These are phyloP conservation scores for Donacobius atricapilla DNA, from an alignment of 2,113 vertebrate species.

Conservation along the genomic window DNA sequence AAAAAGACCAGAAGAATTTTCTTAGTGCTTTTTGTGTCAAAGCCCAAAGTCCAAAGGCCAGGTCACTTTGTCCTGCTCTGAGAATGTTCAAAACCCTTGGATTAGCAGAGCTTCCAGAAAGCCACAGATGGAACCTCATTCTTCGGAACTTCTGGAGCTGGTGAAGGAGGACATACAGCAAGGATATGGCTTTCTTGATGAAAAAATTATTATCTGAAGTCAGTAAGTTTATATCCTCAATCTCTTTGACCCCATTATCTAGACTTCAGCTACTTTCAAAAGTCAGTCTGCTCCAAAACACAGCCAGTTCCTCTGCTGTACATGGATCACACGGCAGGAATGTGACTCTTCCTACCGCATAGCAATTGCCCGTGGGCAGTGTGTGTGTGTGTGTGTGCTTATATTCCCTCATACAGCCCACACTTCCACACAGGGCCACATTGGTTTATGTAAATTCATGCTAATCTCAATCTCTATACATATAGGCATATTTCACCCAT, in stretches of 20 bases:
- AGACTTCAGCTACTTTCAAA: neutral
- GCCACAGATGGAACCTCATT: neutral
- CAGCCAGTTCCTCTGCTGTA: neutral
- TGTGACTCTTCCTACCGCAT: neutral
- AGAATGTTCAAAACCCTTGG: neutral
- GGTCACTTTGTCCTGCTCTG: neutral
- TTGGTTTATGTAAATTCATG: constrained; percentile 10
- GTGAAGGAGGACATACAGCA: neutral
- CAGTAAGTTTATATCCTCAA: neutral
- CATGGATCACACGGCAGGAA: neutral
- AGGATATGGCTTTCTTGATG: neutral
- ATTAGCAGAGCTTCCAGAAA: neutral
- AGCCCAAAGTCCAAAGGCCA: neutral
- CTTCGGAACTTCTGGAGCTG: neutral
- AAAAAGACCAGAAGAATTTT: neutral
- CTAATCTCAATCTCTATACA: neutral
- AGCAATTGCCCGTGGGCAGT: neutral
- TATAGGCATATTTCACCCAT: neutral
- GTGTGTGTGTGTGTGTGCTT: neutral
- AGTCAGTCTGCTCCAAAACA: neutral
- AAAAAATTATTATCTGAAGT: neutral
- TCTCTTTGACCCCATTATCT: neutral
- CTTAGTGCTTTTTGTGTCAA: neutral
- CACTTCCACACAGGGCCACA: neutral
- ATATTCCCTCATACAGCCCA: neutral